Evolutionary conservation across 2,797 vertebrate species (phyloP).

Genomic region (Tenualosa ilisha): DNA sequence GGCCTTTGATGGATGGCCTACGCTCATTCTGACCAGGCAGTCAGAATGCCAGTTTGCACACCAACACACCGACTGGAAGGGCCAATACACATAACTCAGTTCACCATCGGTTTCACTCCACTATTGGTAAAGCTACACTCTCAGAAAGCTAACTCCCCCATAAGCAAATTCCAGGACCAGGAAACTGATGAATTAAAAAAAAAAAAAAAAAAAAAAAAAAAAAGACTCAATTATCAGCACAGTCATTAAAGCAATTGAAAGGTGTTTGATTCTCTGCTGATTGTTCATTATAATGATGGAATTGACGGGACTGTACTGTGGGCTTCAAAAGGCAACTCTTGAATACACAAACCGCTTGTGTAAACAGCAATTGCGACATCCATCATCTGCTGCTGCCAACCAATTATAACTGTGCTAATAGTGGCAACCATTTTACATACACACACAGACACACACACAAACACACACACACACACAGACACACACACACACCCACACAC

Average conservation of each 20-base stretch:
- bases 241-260: not conserved
- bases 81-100: not conserved
- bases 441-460: not conserved
- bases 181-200: too few species aligned
- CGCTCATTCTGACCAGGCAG: slow-evolving; percentile 70
- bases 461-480: slow-evolving; percentile 10
- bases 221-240: not conserved
- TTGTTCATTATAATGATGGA: not conserved
- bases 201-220: not conserved
- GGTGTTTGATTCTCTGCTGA: not conserved
- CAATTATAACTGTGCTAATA: slow-evolving; percentile 76
- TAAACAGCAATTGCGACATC: slow-evolving; percentile 68
- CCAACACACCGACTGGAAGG: not conserved
- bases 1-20: slow-evolving; percentile 73
- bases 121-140: not conserved
- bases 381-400: slow-evolving; percentile 74
- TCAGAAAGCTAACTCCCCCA: not conserved
- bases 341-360: slow-evolving; percentile 71
- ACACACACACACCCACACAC: slow-evolving; percentile 8
- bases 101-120: not conserved
- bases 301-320: not conserved
- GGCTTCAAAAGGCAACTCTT: slow-evolving; percentile 12
- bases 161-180: not conserved
- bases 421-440: slow-evolving; percentile 60
- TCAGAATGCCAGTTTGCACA: slow-evolving; percentile 42